Evolutionary conservation across 2,888 invertebrate species (phyloP), one percentile per base, ranked within the genome.

Genomic region (Laspeyria flexula): DNA sequence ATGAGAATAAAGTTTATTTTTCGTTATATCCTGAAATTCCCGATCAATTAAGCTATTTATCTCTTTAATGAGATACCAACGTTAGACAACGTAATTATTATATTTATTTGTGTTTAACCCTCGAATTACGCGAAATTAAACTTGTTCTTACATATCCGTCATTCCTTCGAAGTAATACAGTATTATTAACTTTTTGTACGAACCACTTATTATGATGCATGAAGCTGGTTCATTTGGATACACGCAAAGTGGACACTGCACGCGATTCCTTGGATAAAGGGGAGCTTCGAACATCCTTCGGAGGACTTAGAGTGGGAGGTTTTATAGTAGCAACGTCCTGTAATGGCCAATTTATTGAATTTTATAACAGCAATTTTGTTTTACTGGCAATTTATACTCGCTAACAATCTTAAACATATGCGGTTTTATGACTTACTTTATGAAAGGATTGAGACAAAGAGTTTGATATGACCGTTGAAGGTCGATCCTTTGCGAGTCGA

Each of bases 111-210:
- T n/a, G n/a, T n/a, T n/a, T n/a, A 1, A 15, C 9, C 40, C 34
- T n/a, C 23, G 37, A 38, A 29, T 16, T 43, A 12, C 21, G 39
- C 9, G 6, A 45, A 16, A 27, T n/a, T 40, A 11, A 4, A 34
- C n/a, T 10, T 12, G 31, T 13, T 18, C 18, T 3, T 15, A n/a
- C n/a, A n/a, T 21, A 10, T 16, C 34, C 5, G 13, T 9, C 9
- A 25, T 25, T 11, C n/a, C 40, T 31, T 12, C 15, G 5, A 31
- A 27, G 23, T 37, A 40, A 27, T 37, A 38, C 15, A 12, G 45
- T 49, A 48, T 55, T 52, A 67, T 67, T 69, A 69, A 45, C 42
- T 62, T 68, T 65, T 66, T 65, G 48, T 43, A 41, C 9, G 30
- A 43, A 44, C 16, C 40, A 51, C 35, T 54, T 54, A 60, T 65